Evolutionary conservation across 2,797 vertebrate species (phyloP), one percentile per base, ranked within the genome.

Genomic region (Pseudomugil gertrudae): DNA sequence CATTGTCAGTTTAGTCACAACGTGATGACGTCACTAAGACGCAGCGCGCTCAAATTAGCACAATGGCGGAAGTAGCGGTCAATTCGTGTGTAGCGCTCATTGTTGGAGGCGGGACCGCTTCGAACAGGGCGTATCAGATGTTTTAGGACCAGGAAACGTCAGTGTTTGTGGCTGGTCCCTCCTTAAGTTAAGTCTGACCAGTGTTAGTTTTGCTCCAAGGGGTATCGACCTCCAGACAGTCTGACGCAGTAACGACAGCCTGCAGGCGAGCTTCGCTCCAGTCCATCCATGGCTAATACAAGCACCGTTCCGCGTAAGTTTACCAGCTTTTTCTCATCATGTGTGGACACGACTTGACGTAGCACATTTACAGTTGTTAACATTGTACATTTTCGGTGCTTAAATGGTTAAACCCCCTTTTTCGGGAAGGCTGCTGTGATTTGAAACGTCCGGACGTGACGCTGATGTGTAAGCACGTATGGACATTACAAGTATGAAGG

Each of bases 131-230:
- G 87, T 88, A 53, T 81, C 57, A 61, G 15, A 19, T 38, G 3
- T 26, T 32, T 3, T 53, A n/a, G 59, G 81, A 81, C 67, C 80
- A 78, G 87, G 90, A 90, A 92, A 73, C 48, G 75, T 53, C 55
- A 33, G 2, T 26, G 64, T 70, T 21, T 4, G 43, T 2, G 1
- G 11, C 3, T 45, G 69, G 36, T 62, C 40, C 55, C 54, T 62
- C 64, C 66, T 65, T 43, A 2, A 5, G 2, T 21, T n/a, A 1
- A 23, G n/a, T 60, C 53, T 64, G 57, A 70, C 54, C 57, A 8
- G 47, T 1, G 29, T 21, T 13, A 9, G 5, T 1, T 30, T 14
- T 23, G 63, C 70, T 43, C 15, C 45, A 8, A 52, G 21, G 5
- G 21, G 0, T 35, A 17, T 17, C 63, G 2, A 21, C 51, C 26